Evolutionary conservation across 2,113 vertebrate species (phyloP), one percentile per base, ranked within the genome.

Genomic region (Zeus faber): DNA sequence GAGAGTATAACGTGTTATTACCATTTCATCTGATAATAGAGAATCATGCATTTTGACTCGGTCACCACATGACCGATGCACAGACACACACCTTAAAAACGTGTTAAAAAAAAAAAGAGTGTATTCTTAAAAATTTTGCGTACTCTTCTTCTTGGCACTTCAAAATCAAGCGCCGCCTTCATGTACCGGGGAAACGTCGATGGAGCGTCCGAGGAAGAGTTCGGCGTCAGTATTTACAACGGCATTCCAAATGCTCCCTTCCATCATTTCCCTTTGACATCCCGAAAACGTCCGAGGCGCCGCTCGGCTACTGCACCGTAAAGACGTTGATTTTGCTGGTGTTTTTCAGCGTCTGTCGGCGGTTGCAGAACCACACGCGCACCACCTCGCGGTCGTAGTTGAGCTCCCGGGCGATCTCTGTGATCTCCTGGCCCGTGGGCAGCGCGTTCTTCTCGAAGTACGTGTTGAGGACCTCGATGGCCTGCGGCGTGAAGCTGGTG

Each of bases 361-460:
- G 91, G 76, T 98, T 99, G 88, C 96, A 99, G 88, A 99, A 99
- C 96, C 96, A 99, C 1, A 98, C 95, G 1, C 96, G 85, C 5
- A 97, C 96, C 0, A 98, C 96, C 62, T 99, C 96, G 0, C 96
- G 88, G 86, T 99, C 96, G 9, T 99, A 97, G 87, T 96, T 98
- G 47, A 99, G 93, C 89, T 98, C 94, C 81, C 95, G 91, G 3
- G 96, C 94, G 0, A 98, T 98, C 68, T 97, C 93, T 0, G 97
- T 99, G 74, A 99, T 99, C 84, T 99, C 96, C 50, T 96, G 95
- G 37, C 96, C 96, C 0, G 95, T 96, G 46, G 96, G 96, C 76
- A 98, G 58, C 0, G 95, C 92, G 20, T 98, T 98, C 81, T 97
- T 97, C 87, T 99, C 96, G 16, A 99, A 99, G 82, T 99, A 94